Evolutionary conservation across 2,797 vertebrate species (phyloP), one percentile per base, ranked within the genome.

Genomic region (Tadarida brasiliensis): DNA sequence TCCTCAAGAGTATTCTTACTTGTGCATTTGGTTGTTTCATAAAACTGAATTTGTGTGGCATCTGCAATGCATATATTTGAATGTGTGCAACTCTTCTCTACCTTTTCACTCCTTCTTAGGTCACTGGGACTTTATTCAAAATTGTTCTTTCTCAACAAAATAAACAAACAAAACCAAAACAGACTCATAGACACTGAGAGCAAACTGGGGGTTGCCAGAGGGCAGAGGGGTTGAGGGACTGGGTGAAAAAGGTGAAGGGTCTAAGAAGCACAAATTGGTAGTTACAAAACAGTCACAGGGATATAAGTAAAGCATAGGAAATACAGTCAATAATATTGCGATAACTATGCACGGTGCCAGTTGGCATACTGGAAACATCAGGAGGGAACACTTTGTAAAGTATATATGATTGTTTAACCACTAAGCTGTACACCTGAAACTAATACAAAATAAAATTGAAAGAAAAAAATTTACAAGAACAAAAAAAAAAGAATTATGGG

Each of bases 61-160:
- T 54, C 35, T 87, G 47, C 26, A 63, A 84, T 57, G 56, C 24
- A 71, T 22, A 73, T 73, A 49, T 84, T 88, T 91, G 35, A 87
- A 47, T 83, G 30, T 68, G 78, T 56, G 78, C 15, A n/a, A 63
- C 80, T 85, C 28, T 71, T 80, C 70, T 68, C 33, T 92, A 96
- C 78, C 30, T 30, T 89, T 82, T 87, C 47, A 39, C 19, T 8
- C 33, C 59, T 87, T 92, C 57, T 67, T 85, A 87, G 15, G 54
- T 63, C 47, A n/a, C 47, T 80, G 76, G 47, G 35, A 95, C n/a
- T 90, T 82, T 51, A 93, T 71, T 77, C 26, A 90, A 87, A 90
- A 49, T 65, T 39, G 24, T 63, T 56, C 28, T 44, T 68, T 71
- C 28, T 74, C 57, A 54, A 54, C 49, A 77, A 77, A n/a, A 77